Evolutionary conservation across 2,888 invertebrate genomes (phyloP).

Genomic region (Phaedon cochleariae): DNA sequence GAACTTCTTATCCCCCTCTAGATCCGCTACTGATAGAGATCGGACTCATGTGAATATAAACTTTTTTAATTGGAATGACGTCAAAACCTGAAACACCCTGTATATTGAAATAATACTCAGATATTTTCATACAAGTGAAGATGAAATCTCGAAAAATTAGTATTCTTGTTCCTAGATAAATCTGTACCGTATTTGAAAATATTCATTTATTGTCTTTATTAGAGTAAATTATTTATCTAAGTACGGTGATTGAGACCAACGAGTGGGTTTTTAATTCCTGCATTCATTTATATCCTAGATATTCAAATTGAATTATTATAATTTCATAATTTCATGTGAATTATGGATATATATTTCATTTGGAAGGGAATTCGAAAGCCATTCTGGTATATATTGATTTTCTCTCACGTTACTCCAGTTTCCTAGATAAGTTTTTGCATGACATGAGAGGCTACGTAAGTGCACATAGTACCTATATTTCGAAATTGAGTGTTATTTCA

Average conservation of each 20-base stretch:
- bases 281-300: conserved; percentile 26
- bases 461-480: not conserved
- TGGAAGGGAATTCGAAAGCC: conserved; percentile 29
- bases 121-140: too few species aligned
- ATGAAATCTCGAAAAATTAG: too few species aligned
- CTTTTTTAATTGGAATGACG: too few species aligned
- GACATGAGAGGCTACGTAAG: conserved; percentile 13
- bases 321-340: conserved; percentile 15
- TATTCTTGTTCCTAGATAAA: not conserved
- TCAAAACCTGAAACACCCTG: too few species aligned
- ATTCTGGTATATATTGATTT: conserved; percentile 20
- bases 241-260: conserved; percentile 12
- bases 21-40: too few species aligned
- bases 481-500: too few species aligned
- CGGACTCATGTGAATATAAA: too few species aligned
- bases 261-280: conserved; percentile 10
- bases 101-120: too few species aligned
- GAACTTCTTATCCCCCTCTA: too few species aligned
- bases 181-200: not conserved
- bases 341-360: conserved; percentile 1
- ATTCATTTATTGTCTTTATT: not conserved
- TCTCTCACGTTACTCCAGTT: not conserved
- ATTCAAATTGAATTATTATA: conserved; percentile 24
- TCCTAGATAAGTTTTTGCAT: not conserved
- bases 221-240: conserved; percentile 1